Conservation (phyloP, 1,140 invertebrate species). For the Megalonaias nervosa region DNA sequence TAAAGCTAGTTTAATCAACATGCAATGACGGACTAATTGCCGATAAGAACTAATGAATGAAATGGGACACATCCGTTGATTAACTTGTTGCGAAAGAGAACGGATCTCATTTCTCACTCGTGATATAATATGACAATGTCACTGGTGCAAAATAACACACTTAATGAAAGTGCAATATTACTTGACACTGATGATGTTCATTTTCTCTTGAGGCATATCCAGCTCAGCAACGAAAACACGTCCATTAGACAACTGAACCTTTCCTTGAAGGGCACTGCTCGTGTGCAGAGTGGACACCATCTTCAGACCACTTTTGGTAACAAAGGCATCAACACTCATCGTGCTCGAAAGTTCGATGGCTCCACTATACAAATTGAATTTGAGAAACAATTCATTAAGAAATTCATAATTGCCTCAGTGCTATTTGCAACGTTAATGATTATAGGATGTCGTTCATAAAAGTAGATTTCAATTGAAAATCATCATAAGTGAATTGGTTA, state of each 20-base stretch:
- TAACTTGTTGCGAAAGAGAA: background rate
- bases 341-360: slow-evolving; percentile 85
- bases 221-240: slow-evolving; percentile 81
- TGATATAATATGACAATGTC: too few species aligned
- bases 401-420: too few species aligned
- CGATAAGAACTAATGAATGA: background rate
- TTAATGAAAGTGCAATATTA: slow-evolving; percentile 64
- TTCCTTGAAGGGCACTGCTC: slow-evolving; percentile 83
- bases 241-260: slow-evolving; percentile 80
- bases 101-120: background rate
- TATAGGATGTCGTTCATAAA: too few species aligned
- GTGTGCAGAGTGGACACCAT: slow-evolving; percentile 87
- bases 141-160: too few species aligned
- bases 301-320: slow-evolving; percentile 84
- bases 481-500: too few species aligned
- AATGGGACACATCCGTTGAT: background rate
- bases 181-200: slow-evolving; percentile 84
- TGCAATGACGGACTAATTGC: too few species aligned
- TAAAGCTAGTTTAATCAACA: too few species aligned
- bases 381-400: background rate
- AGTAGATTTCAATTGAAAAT: too few species aligned
- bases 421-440: too few species aligned
- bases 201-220: slow-evolving; percentile 86
- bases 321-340: slow-evolving; percentile 86
- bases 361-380: slow-evolving; percentile 74